A percentile compares a stretch with the other conserved stretches of the same genome.
Evolutionary conservation across 2,797 vertebrate genomes (phyloP).

Genomic region (Hozukius guyotensis): DNA sequence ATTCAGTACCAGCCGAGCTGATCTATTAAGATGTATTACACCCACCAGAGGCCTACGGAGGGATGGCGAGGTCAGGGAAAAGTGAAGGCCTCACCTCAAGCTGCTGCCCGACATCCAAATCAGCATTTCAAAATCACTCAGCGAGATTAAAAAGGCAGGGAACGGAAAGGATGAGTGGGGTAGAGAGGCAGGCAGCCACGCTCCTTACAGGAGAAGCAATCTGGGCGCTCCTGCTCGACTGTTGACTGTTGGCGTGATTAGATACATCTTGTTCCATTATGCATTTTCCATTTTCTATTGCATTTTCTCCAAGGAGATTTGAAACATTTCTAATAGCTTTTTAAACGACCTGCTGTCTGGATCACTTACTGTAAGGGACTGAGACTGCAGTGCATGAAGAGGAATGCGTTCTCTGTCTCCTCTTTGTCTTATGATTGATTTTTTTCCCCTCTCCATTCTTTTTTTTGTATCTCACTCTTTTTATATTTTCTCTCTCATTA

Average conservation of each 20-base stretch:
- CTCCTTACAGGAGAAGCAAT: slow-evolving; percentile 54
- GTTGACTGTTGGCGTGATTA: slow-evolving; percentile 75
- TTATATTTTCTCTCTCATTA: slow-evolving; percentile 13
- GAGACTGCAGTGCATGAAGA: slow-evolving; percentile 31
- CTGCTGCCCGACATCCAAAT: slow-evolving; percentile 70
- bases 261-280: slow-evolving; percentile 76
- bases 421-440: slow-evolving; percentile 37
- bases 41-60: slow-evolving; percentile 57
- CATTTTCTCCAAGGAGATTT: slow-evolving; percentile 75
- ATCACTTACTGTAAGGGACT: slow-evolving; percentile 59
- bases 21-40: slow-evolving; percentile 81
- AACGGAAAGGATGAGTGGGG: slow-evolving; percentile 45
- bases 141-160: slow-evolving; percentile 79
- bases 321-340: slow-evolving; percentile 81
- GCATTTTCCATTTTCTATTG: slow-evolving; percentile 70
- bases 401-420: slow-evolving; percentile 25
- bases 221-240: slow-evolving; percentile 47
- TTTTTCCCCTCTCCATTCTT: background rate
- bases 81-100: slow-evolving; percentile 65
- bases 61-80: slow-evolving; percentile 64
- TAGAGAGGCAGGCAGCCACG: slow-evolving; percentile 33
- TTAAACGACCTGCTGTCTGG: slow-evolving; percentile 73
- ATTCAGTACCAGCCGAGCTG: slow-evolving; percentile 70
- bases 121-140: slow-evolving; percentile 82
- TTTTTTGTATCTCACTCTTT: slow-evolving; percentile 2